A percentile compares a stretch with the other conserved stretches of the same genome.
Evolutionary conservation across 2,888 invertebrate species (phyloP).

Genomic region (Agriotes lineatus): DNA sequence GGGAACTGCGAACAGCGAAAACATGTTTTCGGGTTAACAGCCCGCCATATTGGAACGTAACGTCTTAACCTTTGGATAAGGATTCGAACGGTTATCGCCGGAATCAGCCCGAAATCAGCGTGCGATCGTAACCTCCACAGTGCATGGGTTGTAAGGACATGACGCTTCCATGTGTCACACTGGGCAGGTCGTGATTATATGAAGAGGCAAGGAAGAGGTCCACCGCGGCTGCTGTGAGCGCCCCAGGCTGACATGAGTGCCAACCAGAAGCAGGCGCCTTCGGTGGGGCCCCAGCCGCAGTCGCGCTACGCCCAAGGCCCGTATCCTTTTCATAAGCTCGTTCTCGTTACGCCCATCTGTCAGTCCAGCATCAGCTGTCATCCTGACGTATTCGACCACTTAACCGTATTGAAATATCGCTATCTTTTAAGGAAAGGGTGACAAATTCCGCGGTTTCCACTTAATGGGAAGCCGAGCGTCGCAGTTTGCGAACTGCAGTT

Average conservation of each 20-base stretch:
- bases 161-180: constrained; percentile 58
- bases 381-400: constrained; percentile 42
- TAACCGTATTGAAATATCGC: constrained; percentile 17
- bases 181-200: constrained; percentile 64
- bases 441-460: constrained; percentile 28
- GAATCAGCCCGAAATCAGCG: constrained; percentile 54
- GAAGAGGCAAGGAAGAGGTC: constrained; percentile 61
- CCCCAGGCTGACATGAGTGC: constrained; percentile 76
- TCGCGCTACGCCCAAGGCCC: constrained; percentile 71
- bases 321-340: constrained; percentile 60
- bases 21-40: constrained; percentile 65
- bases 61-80: constrained; percentile 65
- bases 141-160: constrained; percentile 52
- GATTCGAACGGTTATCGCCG: constrained; percentile 57
- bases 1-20: constrained; percentile 52
- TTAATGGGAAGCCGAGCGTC: constrained; percentile 9
- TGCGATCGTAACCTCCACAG: constrained; percentile 49
- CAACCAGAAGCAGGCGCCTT: constrained; percentile 76
- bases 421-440: not conserved
- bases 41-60: constrained; percentile 66
- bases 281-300: constrained; percentile 71
- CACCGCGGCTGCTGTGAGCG: constrained; percentile 74
- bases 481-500: constrained; percentile 17
- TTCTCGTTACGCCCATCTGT: constrained; percentile 63
- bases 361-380: constrained; percentile 56